These are phyloP conservation scores for Aphelenchoides bicaudatus DNA, from an alignment of 2,888 invertebrate genomes.

Conservation along the genomic window DNA sequence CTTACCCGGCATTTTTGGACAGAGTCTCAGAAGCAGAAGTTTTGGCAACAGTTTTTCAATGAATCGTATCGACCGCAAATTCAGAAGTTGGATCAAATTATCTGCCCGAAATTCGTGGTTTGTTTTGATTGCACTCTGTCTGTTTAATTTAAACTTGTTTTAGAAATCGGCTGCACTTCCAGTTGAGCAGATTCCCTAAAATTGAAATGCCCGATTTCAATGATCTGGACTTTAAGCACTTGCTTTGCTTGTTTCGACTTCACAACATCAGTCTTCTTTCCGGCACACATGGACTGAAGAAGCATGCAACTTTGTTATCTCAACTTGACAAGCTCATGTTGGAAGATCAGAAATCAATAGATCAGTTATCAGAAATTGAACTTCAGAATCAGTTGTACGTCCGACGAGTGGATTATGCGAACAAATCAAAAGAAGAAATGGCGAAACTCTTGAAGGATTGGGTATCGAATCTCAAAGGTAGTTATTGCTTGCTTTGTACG, in stretches of 20 bases:
- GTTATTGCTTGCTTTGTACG: too few relatives aligned
- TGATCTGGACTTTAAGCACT: neutral
- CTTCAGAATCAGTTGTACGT: constrained; percentile 32
- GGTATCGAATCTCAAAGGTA: too few relatives aligned
- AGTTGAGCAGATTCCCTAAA: neutral
- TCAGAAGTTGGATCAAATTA: neutral
- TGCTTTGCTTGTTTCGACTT: constrained; percentile 2
- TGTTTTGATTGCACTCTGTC: neutral
- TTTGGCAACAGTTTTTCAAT: constrained; percentile 26
- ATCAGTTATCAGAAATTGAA: constrained; percentile 3
- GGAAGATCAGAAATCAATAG: neutral
- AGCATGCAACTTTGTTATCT: constrained; percentile 12
- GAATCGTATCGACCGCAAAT: neutral
- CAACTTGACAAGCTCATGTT: constrained; percentile 7
- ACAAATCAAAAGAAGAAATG: constrained; percentile 35
- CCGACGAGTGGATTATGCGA: constrained; percentile 42
- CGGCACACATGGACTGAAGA: constrained; percentile 16
- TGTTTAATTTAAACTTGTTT: too few relatives aligned
- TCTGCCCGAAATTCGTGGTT: too few relatives aligned
- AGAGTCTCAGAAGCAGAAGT: constrained; percentile 44
- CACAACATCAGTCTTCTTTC: neutral
- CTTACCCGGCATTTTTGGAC: constrained; percentile 58
- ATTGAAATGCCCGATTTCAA: neutral
- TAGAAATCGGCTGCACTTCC: too few relatives aligned
- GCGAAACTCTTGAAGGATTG: constrained; percentile 34